Evolutionary conservation across 2,113 vertebrate species (phyloP), one percentile per base, ranked within the genome.

Genomic region (Ginglymostoma cirratum): DNA sequence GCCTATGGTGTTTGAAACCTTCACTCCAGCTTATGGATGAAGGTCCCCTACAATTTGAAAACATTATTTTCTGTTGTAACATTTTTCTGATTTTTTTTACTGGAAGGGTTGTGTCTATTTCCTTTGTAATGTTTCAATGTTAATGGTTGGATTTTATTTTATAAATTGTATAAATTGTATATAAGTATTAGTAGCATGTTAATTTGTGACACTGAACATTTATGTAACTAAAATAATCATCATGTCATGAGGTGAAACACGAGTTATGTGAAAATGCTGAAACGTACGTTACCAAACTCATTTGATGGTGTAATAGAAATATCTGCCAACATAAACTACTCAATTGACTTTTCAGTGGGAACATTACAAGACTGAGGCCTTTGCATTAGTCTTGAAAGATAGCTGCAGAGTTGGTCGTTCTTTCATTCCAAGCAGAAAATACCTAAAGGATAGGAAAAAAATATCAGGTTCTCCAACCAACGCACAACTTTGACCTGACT

Each of bases 401-500:
- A 94, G 48, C 93, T 95, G 67, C 93, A 95, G 67, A 95, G 45
- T 72, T 30, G 65, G 45, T 21, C 30, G 72, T 94, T 66, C 48
- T 45, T 72, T 45, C n/a, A 95, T 95, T 95, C 93, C 14, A 30
- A 95, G 48, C 42, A 14, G 42, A 72, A 95, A 48, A 48, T 72
- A 70, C 8, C 92, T n/a, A 69, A 72, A 72, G 42, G 48, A 48
- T 30, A 8, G 66, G 93, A 19, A 45, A 70, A 72, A 15, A 2
- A 2, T 30, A 42, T 30, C 67, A 70, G 67, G 38, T 94, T 45
- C 42, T 48, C 8, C 3, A 34, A 48, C 21, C 42, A 1, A 42
- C 8, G 30, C 42, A 70, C 23, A 48, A 72, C 21, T 94, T 42
- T 45, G 67, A 45, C 23, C 67, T 48, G 21, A 14, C 61, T 94